A percentile compares a stretch with the other conserved stretches of the same genome.
These are phyloP conservation scores for Dione juno DNA, from an alignment of 2,888 invertebrate genomes.

Conservation along the genomic window DNA sequence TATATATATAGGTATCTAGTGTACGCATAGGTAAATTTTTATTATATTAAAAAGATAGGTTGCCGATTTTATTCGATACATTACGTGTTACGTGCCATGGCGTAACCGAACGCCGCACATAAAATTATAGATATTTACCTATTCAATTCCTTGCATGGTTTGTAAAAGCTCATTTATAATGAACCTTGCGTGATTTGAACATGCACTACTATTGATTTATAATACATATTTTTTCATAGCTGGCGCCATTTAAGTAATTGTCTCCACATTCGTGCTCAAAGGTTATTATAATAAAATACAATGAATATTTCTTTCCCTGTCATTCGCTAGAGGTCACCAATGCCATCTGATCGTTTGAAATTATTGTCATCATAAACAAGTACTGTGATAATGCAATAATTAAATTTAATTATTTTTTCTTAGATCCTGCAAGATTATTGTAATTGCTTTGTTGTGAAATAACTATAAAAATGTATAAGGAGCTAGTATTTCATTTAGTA, in stretches of 20 bases:
- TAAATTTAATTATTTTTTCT: not conserved
- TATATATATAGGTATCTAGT: too few relatives aligned
- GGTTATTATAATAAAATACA: conserved; percentile 16
- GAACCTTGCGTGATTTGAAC: not conserved
- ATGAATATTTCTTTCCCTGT: conserved; percentile 20
- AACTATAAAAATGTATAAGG: conserved; percentile 14
- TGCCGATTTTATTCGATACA: too few relatives aligned
- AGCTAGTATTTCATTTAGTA: not conserved
- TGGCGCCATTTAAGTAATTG: conserved; percentile 7
- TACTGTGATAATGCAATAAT: not conserved
- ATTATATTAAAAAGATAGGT: too few relatives aligned
- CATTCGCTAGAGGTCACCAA: conserved; percentile 22
- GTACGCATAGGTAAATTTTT: too few relatives aligned
- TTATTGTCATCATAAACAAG: conserved; percentile 13
- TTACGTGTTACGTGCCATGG: too few relatives aligned
- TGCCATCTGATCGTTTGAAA: conserved; percentile 21
- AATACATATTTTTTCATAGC: not conserved
- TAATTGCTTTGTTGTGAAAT: not conserved
- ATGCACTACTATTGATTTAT: not conserved
- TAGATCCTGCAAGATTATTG: conserved; percentile 1
- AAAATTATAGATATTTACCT: too few relatives aligned
- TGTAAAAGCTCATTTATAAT: not conserved
- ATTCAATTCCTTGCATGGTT: too few relatives aligned
- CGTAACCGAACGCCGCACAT: too few relatives aligned
- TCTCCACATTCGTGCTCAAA: conserved; percentile 18